Evolutionary conservation across 2,888 invertebrate genomes (phyloP), one percentile per base, ranked within the genome.

Genomic region (Tanypteryx hageni): DNA sequence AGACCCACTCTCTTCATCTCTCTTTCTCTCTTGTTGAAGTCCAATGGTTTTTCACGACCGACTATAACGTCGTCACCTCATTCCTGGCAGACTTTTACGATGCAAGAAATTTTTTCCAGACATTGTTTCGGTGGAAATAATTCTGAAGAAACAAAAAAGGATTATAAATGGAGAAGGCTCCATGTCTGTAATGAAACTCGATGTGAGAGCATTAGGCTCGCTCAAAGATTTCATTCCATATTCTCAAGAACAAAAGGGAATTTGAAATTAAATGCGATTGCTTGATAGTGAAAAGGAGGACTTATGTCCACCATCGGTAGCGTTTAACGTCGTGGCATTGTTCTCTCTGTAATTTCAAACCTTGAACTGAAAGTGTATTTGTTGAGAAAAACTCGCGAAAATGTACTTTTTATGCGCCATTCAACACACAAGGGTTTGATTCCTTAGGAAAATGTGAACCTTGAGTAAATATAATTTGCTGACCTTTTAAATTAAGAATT

Each of bases 81-180:
- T 27, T 76, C 11, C 76, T 76, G 9, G 22, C 22, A 76, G 76
- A 76, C 76, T 76, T 76, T 76, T 76, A 76, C 76, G 76, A 76
- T 22, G 76, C 22, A 5, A 76, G 76, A 27, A 16, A 76, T 27
- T 76, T 76, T 76, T 76, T 76, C 8, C 76, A 10, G 76, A 76
- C 76, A 76, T 76, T 76, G 76, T 76, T 76, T 76, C 76, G 76
- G 22, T 76, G 22, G 76, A 76, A 76, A 76, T 76, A 76, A 76
- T 76, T 76, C 27, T 11, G 76, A 11, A 64, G 64, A 16, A 68
- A 22, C 68, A 68, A 68, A 68, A 68, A 68, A 68, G 64, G 18
- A 64, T 14, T n/a, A n/a, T 16, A 14, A 14, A 64, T 64, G 27
- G 76, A 27, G 27, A 76, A 7, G 76, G 27, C 27, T 76, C 27